Evolutionary conservation across 1,140 invertebrate genomes (phyloP), one percentile per base, ranked within the genome.

Genomic region (Zaprionus lachaisei): DNA sequence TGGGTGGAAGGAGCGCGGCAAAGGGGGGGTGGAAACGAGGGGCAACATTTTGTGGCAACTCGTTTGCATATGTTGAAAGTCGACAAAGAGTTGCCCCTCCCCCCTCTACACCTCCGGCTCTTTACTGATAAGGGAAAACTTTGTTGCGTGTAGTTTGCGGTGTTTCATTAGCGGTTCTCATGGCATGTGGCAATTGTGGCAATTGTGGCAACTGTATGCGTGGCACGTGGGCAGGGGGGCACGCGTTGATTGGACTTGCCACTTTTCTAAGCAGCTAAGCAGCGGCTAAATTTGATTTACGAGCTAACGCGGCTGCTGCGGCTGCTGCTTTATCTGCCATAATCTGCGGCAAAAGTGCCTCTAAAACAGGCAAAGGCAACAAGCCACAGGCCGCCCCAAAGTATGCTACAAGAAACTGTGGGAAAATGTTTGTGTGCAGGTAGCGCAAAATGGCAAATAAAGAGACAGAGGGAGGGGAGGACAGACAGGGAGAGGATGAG

Each of bases 91-190:
- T 3, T 12, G 2, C 12, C 24, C 24, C 3, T 3, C 22, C 9
- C 20, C 17, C 47, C 9, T 0, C 9, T 26, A 22, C 6, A 22
- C 7, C 11, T 9, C 9, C 5, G 9, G 3, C 11, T 20, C 44
- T 15, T 15, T 5, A 14, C 17, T 24, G 47, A 51, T 20, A 37
- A 34, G 15, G 28, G 7, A 73, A 89, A 89, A 77, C 76, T 86
- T 89, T 77, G 70, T 57, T 62, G 66, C 62, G 67, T 58, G 56
- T 56, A 74, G 63, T 68, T 80, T 74, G 69, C 58, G 74, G 78
- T 69, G 57, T 87, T 89, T 90, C 85, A 89, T 89, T 89, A 90
- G 84, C 81, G 84, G 85, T 79, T 67, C 41, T n/a, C 24, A 24
- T 60, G 37, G 34, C 55, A 51, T 74, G 66, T 37, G 49, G 56